Base-by-base conservation (phyloP, 2,888 invertebrate species). In the Tiliacea aurago region DNA sequence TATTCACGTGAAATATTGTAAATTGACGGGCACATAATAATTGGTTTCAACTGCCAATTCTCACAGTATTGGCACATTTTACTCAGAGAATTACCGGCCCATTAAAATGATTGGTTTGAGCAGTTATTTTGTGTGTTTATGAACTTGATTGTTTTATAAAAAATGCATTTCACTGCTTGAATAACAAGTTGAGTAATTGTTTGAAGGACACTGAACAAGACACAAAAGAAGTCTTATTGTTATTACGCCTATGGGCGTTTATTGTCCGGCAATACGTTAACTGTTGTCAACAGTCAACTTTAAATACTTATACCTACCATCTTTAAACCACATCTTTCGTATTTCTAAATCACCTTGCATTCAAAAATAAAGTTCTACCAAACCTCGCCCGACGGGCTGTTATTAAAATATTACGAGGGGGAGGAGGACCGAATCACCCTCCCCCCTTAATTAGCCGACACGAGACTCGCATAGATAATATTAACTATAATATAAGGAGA, bases 391-490 rank as follows among this genome's bases (percentile, higher is more conserved):
- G 41, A 23, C n/a, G 33, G 28, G 10, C 13, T 55, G 51, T 59
- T 83, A 78, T 80, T 78, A 80, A 82, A 80, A 80, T 78, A 82
- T 80, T 82, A 77, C 78, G 70, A 47, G 53, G 41, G 15, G 20
- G 28, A 18, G 64, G 55, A 55, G 10, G 45, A n/a, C 15, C 20
- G 55, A 59, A 64, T 65, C 63, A 51, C 41, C 20, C 9, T 13
- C 61, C 43, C 49, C 28, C 49, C 49, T 78, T 78, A 64, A 83
- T 80, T 83, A 80, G 67, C 28, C 62, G 67, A 37, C 51, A 65
- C 78, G 71, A 58, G 68, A 47, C 68, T 53, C 28, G 68, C 68
- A 80, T 70, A 78, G 45, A 64, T 81, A 81, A 79, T 70, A 78
- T 78, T 68, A 37, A 77, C 65, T 28, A 13, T 37, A n/a, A 20